Percentiles rank a stretch among this genome's conserved stretches.
Evolutionary conservation across 2,888 invertebrate genomes (phyloP).

Genomic region (Amphimallon solstitiale): DNA sequence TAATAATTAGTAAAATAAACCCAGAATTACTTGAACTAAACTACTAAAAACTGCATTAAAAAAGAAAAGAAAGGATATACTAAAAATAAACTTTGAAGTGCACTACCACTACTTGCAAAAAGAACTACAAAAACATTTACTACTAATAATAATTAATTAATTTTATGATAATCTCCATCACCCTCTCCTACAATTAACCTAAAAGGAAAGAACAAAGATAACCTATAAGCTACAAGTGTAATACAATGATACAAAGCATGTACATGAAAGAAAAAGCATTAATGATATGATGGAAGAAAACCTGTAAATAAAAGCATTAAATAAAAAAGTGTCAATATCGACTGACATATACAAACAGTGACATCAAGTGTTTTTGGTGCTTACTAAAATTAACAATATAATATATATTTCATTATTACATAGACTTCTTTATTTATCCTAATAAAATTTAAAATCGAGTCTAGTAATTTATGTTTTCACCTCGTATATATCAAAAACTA

Average conservation of each 20-base stretch:
- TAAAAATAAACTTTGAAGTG: too few species aligned
- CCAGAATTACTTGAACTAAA: too few species aligned
- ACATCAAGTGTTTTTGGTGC: too few species aligned
- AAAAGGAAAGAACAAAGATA: neutral
- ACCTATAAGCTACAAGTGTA: neutral
- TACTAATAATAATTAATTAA: neutral
- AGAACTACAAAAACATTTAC: too few species aligned
- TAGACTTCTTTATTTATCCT: too few species aligned
- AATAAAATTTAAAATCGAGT: neutral
- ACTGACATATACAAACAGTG: neutral
- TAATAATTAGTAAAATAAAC: too few species aligned
- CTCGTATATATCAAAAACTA: too few species aligned
- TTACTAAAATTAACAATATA: too few species aligned
- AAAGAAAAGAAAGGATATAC: too few species aligned
- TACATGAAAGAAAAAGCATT: conserved; percentile 3
- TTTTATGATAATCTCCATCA: conserved; percentile 1
- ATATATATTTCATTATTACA: neutral
- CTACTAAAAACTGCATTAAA: too few species aligned
- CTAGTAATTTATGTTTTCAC: neutral
- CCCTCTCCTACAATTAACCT: conserved; percentile 12
- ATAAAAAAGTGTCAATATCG: conserved; percentile 2
- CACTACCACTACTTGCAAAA: too few species aligned
- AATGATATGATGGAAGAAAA: neutral
- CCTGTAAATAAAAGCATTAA: conserved; percentile 10
- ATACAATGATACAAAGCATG: neutral